Evolutionary conservation across 2,113 vertebrate species (phyloP), one percentile per base, ranked within the genome.

Genomic region (Lonchura striata): DNA sequence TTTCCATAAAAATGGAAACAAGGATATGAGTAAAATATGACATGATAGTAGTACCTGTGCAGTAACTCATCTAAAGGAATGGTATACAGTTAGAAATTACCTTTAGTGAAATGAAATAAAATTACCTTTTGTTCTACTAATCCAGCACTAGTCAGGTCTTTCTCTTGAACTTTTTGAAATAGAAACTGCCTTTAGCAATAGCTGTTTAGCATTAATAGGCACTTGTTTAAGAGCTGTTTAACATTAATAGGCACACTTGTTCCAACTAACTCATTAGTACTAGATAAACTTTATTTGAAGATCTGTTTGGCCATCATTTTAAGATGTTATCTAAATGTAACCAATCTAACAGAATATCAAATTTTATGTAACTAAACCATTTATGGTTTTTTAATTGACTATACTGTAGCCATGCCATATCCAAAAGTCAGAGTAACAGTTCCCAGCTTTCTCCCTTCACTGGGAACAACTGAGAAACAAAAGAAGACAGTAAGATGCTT

Each of bases 181-280:
- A 87, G 15, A 94, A 4, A 39, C 23, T 28, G 65, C 19, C 86
- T 77, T 81, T 91, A 57, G 77, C 42, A 1, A 84, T 19, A 88
- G 13, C 47, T 54, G 85, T 82, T 94, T 76, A 94, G 94, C 70
- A 75, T 65, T 37, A 89, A 50, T 2, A 71, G 35, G 35, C 28
- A 66, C 17, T 13, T n/a, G n/a, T n/a, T n/a, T n/a, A n/a, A n/a
- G n/a, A 88, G 13, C 47, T 54, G 85, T 82, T 94, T 76, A 94
- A 95, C 70, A 75, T 65, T 37, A 89, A 50, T 2, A 71, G 35
- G 35, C 28, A 83, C 21, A 30, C 9, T 71, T 63, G 10, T 71
- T 92, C 41, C 57, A 90, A 82, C 54, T 88, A 86, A 93, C 86
- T 86, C 92, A 53, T 76, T 86, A 95, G 86, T 70, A 87, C 50